Evolutionary conservation across 2,888 invertebrate species (phyloP), one percentile per base, ranked within the genome.

Genomic region (Lacanobia oleracea): DNA sequence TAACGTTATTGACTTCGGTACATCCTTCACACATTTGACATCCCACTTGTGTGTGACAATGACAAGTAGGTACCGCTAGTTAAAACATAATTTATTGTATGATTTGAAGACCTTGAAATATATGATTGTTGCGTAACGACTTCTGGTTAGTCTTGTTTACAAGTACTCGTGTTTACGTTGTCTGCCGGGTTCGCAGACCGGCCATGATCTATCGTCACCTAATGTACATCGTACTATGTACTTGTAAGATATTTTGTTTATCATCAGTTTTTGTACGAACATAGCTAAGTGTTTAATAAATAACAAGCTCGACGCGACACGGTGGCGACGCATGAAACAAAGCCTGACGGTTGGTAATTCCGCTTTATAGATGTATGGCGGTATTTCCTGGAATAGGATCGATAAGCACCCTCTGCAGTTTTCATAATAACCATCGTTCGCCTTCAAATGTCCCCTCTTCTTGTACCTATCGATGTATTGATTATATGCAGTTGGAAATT

Each of bases 161-260:
- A 68, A 86, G 86, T 88, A 89, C 84, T 78, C 64, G 37, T 85
- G 82, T 85, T 84, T 84, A 84, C 82, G 66, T 72, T 72, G 73
- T 63, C 68, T 90, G 85, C 92, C 93, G 94, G 93, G 94, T 94
- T 94, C 94, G 92, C 86, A 73, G 87, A 86, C 88, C 93, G 93
- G 70, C 94, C 93, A 71, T 94, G 93, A 93, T 90, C 89, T 86
- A 81, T 87, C 85, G 85, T 88, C 86, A 89, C 88, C 90, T 90
- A 89, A 84, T 75, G 80, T 73, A 82, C 75, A 79, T 68, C 57
- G 27, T 66, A 71, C 10, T 12, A 65, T 27, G n/a, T 27, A 40
- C 33, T 33, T 6, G 33, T 33, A 48, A 18, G 48, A 72, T 66
- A 66, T 59, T 77, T 67, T 63, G 57, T 68, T 72, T 72, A 77